Evolutionary conservation across 2,113 vertebrate genomes (phyloP).

Genomic region (Elgaria multicarinata): DNA sequence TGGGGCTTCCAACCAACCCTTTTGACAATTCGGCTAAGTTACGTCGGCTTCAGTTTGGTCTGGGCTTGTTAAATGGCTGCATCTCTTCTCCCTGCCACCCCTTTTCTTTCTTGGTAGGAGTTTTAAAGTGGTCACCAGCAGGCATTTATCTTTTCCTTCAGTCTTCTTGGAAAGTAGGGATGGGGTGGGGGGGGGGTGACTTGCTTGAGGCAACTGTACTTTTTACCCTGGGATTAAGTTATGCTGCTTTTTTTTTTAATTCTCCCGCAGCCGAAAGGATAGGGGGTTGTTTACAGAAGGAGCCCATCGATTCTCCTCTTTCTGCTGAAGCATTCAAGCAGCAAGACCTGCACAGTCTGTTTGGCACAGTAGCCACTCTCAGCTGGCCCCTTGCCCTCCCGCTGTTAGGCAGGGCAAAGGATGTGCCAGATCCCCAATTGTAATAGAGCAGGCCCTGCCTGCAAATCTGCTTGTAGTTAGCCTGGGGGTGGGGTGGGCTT

Average conservation of each 20-base stretch:
- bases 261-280: constrained; percentile 79
- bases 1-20: background rate
- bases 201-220: constrained; percentile 16
- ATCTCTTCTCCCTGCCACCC: background rate
- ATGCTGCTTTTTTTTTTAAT: constrained; percentile 50
- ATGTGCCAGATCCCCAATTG: constrained; percentile 76
- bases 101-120: constrained; percentile 25
- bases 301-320: constrained; percentile 81
- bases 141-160: constrained; percentile 20
- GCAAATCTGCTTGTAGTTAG: constrained; percentile 84
- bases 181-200: background rate
- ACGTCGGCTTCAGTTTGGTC: constrained; percentile 7
- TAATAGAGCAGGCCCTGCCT: constrained; percentile 70
- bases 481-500: constrained; percentile 71
- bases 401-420: constrained; percentile 79
- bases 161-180: background rate
- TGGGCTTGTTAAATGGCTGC: background rate
- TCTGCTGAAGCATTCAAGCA: constrained; percentile 85
- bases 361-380: constrained; percentile 83
- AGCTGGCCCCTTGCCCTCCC: constrained; percentile 78
- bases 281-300: constrained; percentile 87
- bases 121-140: constrained; percentile 7
- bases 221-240: constrained; percentile 73
- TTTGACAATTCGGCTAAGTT: background rate
- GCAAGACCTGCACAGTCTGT: constrained; percentile 81